Evolutionary conservation across 2,888 invertebrate genomes (phyloP).

Genomic region (Oscheius sp.): DNA sequence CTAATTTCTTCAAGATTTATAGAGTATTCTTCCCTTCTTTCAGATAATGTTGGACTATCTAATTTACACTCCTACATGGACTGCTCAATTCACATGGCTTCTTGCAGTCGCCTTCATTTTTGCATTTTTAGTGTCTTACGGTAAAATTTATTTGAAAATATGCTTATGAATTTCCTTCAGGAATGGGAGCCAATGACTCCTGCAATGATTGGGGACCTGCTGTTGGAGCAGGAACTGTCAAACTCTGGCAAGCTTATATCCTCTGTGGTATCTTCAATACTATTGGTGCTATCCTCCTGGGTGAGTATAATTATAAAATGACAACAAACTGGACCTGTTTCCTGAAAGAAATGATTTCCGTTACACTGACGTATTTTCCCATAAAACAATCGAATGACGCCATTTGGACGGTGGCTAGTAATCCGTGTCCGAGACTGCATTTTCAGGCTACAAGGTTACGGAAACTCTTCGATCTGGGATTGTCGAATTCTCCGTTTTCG

Average conservation of each 20-base stretch:
- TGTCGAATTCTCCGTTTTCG: conserved; percentile 85
- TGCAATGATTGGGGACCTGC: conserved; percentile 61
- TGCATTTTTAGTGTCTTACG: conserved; percentile 56
- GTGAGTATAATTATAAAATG: conserved; percentile 26
- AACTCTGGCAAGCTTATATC: conserved; percentile 80
- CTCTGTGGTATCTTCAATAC: conserved; percentile 95
- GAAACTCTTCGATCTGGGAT: conserved; percentile 98
- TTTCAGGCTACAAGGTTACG: conserved; percentile 84
- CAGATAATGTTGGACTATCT: conserved; percentile 44
- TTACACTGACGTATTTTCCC: too few species aligned
- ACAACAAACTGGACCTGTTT: not conserved
- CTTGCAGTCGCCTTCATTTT: conserved; percentile 54
- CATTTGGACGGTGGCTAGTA: too few species aligned
- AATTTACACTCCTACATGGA: conserved; percentile 49
- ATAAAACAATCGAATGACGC: not conserved
- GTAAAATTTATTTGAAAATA: conserved; percentile 13
- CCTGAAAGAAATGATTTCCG: not conserved
- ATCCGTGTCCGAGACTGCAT: too few species aligned
- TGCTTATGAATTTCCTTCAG: conserved; percentile 1
- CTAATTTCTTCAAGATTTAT: not conserved
- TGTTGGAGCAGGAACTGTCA: conserved; percentile 57
- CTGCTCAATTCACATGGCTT: conserved; percentile 48
- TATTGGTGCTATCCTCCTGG: conserved; percentile 90
- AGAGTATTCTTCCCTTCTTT: not conserved
- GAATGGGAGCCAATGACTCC: conserved; percentile 57